Conservation (phyloP, 2,888 invertebrate species). For the Dexiosoma caninum region DNA sequence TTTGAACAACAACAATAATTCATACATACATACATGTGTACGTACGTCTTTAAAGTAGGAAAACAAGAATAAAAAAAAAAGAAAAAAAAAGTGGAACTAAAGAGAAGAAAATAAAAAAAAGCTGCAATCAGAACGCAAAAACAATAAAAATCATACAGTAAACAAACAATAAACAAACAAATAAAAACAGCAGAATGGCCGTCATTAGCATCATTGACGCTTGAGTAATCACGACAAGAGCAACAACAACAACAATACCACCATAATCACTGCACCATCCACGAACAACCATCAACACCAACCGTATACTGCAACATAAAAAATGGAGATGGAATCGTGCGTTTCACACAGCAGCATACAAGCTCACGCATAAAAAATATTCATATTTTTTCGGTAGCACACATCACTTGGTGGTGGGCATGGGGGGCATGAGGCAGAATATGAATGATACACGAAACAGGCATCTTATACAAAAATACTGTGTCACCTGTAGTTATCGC, state of each 20-base stretch:
- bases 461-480: too few species aligned
- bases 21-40: constrained; percentile 6
- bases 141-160: constrained; percentile 4
- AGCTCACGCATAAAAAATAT: too few species aligned
- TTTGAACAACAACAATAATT: neutral
- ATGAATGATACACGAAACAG: too few species aligned
- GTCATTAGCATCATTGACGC: constrained; percentile 43
- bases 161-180: neutral
- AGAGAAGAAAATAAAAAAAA: neutral
- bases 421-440: too few species aligned
- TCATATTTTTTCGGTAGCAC: too few species aligned
- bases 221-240: constrained; percentile 35
- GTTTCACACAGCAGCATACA: too few species aligned
- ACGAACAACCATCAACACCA: too few species aligned
- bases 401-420: too few species aligned
- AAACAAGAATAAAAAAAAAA: constrained; percentile 32
- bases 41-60: too few species aligned
- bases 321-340: neutral
- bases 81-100: neutral
- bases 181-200: neutral
- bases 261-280: constrained; percentile 1
- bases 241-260: constrained; percentile 2
- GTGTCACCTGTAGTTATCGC: too few species aligned
- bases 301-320: neutral
- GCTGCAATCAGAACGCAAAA: constrained; percentile 25